A percentile compares a stretch with the other conserved stretches of the same genome.
Evolutionary conservation across 35 echinoderm and acorn worm species (phyloP).

Genomic region (Hemicentrotus pulcherrimus): DNA sequence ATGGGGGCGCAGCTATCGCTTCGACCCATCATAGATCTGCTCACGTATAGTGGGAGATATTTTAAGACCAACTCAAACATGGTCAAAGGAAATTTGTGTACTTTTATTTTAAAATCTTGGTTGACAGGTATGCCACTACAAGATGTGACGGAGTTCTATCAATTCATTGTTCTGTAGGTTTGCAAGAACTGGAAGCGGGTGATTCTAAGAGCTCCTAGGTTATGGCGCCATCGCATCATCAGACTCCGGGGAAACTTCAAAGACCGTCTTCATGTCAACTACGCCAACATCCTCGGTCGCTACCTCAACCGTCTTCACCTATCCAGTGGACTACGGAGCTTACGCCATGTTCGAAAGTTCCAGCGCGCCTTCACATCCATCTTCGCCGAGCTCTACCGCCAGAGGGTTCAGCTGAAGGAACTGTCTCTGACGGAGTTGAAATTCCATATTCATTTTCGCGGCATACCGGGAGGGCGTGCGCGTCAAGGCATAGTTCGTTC

Average conservation of each 20-base stretch:
- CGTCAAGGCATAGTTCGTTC: constrained; percentile 73
- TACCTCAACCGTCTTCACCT: constrained; percentile 70
- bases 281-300: constrained; percentile 68
- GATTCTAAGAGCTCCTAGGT: constrained; percentile 66
- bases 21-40: neutral
- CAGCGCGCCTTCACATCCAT: constrained; percentile 80
- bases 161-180: constrained; percentile 49
- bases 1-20: no score
- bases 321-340: constrained; percentile 59
- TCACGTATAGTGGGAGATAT: neutral
- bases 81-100: no score
- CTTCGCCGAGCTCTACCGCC: constrained; percentile 77
- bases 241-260: constrained; percentile 65
- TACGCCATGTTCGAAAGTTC: constrained; percentile 58
- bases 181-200: constrained; percentile 74
- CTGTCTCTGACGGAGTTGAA: constrained; percentile 72
- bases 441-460: constrained; percentile 74
- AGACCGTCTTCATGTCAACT: constrained; percentile 69
- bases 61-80: neutral
- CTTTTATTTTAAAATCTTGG: no score
- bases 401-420: constrained; percentile 80
- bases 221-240: constrained; percentile 79
- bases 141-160: neutral
- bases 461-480: constrained; percentile 26
- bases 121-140: no score